Evolutionary conservation across 2,888 invertebrate species (phyloP).

Genomic region (Stegophylla sp.): DNA sequence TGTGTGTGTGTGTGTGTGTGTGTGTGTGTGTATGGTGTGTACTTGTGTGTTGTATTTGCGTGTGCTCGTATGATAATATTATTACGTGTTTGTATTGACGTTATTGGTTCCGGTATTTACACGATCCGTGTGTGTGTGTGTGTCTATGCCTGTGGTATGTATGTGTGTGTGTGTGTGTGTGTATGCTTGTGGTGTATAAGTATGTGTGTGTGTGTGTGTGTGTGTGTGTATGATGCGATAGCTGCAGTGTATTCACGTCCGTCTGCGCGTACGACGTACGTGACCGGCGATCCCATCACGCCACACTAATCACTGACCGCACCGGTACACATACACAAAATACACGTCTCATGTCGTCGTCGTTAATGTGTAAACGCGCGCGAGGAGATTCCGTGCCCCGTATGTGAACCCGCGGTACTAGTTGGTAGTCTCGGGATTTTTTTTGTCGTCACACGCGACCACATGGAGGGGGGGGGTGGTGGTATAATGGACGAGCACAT

Average conservation of each 20-base stretch:
- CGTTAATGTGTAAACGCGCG: background rate
- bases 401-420: too few species aligned
- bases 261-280: slow-evolving; percentile 35
- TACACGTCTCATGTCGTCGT: background rate
- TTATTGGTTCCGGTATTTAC: slow-evolving; percentile 56
- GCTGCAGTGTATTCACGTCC: slow-evolving; percentile 5
- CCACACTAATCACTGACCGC: slow-evolving; percentile 47
- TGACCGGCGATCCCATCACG: slow-evolving; percentile 41
- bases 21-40: background rate
- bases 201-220: background rate
- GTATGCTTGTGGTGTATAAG: background rate
- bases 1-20: background rate
- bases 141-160: too few species aligned
- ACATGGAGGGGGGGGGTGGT: background rate
- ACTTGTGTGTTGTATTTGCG: background rate
- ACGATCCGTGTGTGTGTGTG: background rate
- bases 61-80: slow-evolving; percentile 2
- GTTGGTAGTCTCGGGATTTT: too few species aligned
- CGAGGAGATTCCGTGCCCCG: too few species aligned
- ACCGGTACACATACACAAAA: background rate
- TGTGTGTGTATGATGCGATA: background rate
- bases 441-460: background rate
- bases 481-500: background rate
- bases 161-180: background rate
- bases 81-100: slow-evolving; percentile 40